These are phyloP conservation scores for Actinostola sp. DNA, from an alignment of 92 coral and sea anemone genomes.

Conservation along the genomic window DNA sequence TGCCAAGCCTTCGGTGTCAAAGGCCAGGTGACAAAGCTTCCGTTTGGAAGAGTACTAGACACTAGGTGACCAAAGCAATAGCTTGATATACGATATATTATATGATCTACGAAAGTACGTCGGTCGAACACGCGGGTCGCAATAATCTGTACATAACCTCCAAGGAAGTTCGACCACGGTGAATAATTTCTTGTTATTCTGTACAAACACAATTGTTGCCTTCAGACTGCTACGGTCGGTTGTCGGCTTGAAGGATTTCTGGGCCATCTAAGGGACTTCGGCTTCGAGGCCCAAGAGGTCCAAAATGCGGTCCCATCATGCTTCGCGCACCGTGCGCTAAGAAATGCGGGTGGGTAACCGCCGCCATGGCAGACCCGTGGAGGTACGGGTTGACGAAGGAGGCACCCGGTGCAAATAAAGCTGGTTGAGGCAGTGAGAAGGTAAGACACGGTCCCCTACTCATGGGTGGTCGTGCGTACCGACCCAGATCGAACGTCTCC, in stretches of 20 bases:
- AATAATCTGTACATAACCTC: neutral
- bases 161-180: neutral
- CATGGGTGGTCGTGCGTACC: slow-evolving; percentile 67
- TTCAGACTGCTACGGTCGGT: slow-evolving; percentile 46
- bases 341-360: slow-evolving; percentile 82
- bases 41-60: no score
- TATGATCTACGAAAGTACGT: no score
- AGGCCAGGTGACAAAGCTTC: no score
- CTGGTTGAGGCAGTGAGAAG: slow-evolving; percentile 43
- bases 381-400: slow-evolving; percentile 62
- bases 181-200: neutral
- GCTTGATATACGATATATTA: no score
- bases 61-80: no score
- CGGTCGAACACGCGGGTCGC: no score
- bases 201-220: slow-evolving; percentile 32
- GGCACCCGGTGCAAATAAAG: slow-evolving; percentile 70
- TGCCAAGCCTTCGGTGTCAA: no score
- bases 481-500: slow-evolving; percentile 70
- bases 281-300: slow-evolving; percentile 64
- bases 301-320: slow-evolving; percentile 67
- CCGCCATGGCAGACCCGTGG: slow-evolving; percentile 78
- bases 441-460: slow-evolving; percentile 57
- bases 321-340: slow-evolving; percentile 60
- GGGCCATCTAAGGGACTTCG: slow-evolving; percentile 77
- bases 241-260: slow-evolving; percentile 58